Conservation (phyloP, 2,113 vertebrate genomes). For the Sinocyclocheilus grahami region DNA sequence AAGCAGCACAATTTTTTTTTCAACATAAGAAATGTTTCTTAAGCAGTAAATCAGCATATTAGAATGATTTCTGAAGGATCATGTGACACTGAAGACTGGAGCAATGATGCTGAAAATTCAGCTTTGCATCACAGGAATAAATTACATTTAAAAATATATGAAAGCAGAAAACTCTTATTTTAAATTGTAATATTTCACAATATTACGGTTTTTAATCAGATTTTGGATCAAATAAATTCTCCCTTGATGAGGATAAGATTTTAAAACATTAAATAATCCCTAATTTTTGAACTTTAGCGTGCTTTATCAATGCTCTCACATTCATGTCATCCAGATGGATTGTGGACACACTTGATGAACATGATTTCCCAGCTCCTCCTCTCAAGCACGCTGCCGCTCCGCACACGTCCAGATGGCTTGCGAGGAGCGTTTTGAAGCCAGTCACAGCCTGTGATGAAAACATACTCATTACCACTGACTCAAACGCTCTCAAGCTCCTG, state of each 20-base stretch:
- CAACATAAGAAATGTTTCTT: not conserved
- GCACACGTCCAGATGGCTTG: constrained; percentile 77
- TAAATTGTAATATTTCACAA: not conserved
- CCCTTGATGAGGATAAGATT: not conserved
- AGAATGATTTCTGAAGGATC: not conserved
- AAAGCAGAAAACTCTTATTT: not conserved
- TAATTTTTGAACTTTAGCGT: not conserved
- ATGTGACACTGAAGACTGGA: not conserved
- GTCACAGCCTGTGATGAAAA: constrained; percentile 91
- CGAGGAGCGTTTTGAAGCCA: constrained; percentile 84
- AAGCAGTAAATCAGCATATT: not conserved
- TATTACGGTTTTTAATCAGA: not conserved
- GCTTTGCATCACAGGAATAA: not conserved
- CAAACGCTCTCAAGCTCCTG: constrained; percentile 73
- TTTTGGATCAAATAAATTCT: not conserved
- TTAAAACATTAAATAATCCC: not conserved
- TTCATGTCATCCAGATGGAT: constrained; percentile 77
- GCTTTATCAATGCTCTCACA: constrained; percentile 74
- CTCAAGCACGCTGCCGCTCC: constrained; percentile 84
- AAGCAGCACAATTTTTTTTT: not conserved
- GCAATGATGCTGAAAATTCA: not conserved
- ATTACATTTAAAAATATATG: not conserved
- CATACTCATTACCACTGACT: constrained; percentile 70
- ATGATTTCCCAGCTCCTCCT: constrained; percentile 75
- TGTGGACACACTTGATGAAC: constrained; percentile 73